phyloP scores from a whole-genome alignment of 1,140 invertebrate species.

The Drosophila ohnishii region DNA sequence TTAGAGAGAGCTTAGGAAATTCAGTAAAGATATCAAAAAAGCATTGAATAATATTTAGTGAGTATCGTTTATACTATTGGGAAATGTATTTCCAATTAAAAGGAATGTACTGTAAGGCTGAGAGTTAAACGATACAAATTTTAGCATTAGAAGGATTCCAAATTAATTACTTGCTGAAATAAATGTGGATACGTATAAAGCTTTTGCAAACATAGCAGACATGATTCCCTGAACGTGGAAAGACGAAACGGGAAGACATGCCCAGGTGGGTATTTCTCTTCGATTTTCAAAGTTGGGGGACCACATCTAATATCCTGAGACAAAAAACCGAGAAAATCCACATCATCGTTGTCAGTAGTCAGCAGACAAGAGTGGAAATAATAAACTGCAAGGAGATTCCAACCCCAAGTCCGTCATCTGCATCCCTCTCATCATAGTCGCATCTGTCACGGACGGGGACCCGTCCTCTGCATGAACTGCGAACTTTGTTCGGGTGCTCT shows the following conservation, averaged over 20 bases:
- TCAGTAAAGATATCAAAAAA: too few species aligned
- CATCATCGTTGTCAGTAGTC: slow-evolving; percentile 40
- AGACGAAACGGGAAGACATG: slow-evolving; percentile 7
- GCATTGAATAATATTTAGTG: too few species aligned
- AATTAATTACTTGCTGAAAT: background rate
- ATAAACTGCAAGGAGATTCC: slow-evolving; percentile 48
- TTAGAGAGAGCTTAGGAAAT: too few species aligned
- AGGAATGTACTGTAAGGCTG: background rate
- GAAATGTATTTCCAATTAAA: background rate
- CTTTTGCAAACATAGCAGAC: slow-evolving; percentile 14
- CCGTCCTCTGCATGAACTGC: slow-evolving; percentile 51
- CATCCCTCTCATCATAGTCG: slow-evolving; percentile 8
- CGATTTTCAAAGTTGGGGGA: slow-evolving; percentile 3
- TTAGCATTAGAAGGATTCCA: background rate
- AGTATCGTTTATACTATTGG: too few species aligned
- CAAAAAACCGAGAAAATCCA: slow-evolving; percentile 7
- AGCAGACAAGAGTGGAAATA: slow-evolving; percentile 45
- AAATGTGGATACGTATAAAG: slow-evolving; percentile 6
- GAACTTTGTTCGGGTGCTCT: background rate
- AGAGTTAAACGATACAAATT: background rate
- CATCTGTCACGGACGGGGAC: slow-evolving; percentile 55
- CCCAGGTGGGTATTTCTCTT: background rate
- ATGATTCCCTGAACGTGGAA: slow-evolving; percentile 2
- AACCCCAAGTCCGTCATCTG: slow-evolving; percentile 11
- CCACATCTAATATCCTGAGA: slow-evolving; percentile 58